Conservation (phyloP, 2,888 invertebrate species). For the Morpho achilles region DNA sequence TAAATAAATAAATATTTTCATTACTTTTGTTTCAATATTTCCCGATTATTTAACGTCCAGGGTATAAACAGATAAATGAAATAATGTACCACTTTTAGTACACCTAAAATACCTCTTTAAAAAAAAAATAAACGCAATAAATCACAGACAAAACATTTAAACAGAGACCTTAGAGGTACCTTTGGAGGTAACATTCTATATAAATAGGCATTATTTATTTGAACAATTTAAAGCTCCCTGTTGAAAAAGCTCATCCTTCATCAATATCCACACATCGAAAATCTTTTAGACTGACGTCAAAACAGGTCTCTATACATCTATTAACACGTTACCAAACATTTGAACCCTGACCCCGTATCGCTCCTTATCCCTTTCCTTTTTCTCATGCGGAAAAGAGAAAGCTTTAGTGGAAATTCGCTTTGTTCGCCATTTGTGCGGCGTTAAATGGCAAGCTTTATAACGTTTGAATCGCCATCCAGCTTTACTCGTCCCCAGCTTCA, state of each 20-base stretch:
- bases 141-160: too few species aligned
- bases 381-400: slow-evolving; percentile 9
- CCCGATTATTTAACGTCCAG: too few species aligned
- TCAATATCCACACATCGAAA: neutral
- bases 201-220: too few species aligned
- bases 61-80: too few species aligned
- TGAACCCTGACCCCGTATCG: neutral
- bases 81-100: too few species aligned
- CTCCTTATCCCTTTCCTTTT: neutral
- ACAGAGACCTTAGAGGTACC: too few species aligned
- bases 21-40: too few species aligned
- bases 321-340: slow-evolving; percentile 9
- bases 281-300: neutral
- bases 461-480: slow-evolving; percentile 15
- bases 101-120: too few species aligned
- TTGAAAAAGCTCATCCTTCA: neutral
- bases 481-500: slow-evolving; percentile 23
- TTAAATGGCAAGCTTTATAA: slow-evolving; percentile 21
- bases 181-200: too few species aligned
- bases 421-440: slow-evolving; percentile 2
- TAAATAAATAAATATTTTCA: too few species aligned
- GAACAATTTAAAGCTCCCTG: too few species aligned
- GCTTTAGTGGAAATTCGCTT: slow-evolving; percentile 4
- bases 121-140: too few species aligned
- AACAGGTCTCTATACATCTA: neutral